phyloP scores from a whole-genome alignment of 2,113 vertebrate genomes.

The Lota lota region DNA sequence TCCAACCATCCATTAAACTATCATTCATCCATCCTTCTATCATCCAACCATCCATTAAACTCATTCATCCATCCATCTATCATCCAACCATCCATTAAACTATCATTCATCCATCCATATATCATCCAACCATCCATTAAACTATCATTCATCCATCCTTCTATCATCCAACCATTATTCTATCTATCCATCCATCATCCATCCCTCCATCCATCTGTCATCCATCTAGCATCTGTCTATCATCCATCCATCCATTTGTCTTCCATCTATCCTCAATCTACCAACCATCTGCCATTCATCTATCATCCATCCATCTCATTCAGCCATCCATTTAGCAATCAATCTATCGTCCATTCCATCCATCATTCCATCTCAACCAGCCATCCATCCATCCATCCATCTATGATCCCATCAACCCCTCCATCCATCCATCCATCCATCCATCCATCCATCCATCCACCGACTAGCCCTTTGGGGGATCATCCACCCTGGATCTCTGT shows the following conservation, averaged over 20 bases:
- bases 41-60: neutral
- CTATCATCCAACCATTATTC: neutral
- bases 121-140: neutral
- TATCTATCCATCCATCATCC: neutral
- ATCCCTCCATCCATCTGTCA: conserved; percentile 13
- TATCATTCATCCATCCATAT: neutral
- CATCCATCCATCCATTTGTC: neutral
- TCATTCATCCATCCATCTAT: conserved; percentile 8
- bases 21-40: conserved; percentile 11
- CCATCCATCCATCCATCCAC: conserved; percentile 9
- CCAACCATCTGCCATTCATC: neutral
- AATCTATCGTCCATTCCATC: conserved; percentile 12
- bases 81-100: neutral
- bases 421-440: conserved; percentile 59
- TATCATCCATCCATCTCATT: conserved; percentile 11
- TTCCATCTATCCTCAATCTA: conserved; percentile 1
- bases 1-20: neutral
- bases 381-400: conserved; percentile 29
- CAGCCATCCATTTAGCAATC: conserved; percentile 43
- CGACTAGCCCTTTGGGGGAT: too few species aligned
- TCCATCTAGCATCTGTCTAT: conserved; percentile 9
- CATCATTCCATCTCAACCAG: conserved; percentile 16
- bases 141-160: neutral
- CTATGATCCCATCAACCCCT: conserved; percentile 33
- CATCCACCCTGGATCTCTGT: too few species aligned